Evolutionary conservation across 2,797 vertebrate genomes (phyloP), one percentile per base, ranked within the genome.

Genomic region (Gobio occitaniae): DNA sequence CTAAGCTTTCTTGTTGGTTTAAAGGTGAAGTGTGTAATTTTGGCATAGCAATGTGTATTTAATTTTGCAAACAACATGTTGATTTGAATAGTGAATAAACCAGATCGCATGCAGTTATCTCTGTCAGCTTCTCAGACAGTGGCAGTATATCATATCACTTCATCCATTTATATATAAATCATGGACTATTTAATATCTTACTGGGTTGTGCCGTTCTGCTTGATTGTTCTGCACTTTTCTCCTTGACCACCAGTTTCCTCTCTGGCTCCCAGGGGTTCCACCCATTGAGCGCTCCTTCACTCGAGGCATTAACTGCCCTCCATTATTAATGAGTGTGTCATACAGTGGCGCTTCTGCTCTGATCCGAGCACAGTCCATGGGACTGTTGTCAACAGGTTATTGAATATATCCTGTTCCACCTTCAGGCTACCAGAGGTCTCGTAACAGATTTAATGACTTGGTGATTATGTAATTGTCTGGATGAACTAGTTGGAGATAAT

Each of bases 251-350:
- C 56, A 48, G 50, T 85, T 52, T 70, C 32, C 75, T 82, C 72
- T n/a, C 80, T 36, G 25, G 79, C 90, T 89, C 84, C 79, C 56
- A 82, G 87, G 90, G 89, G 82, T 36, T 82, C 74, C 86, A 88
- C 90, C 69, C 79, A 86, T 52, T 90, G 90, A 88, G 61, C 56
- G 61, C 86, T 91, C 83, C 87, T 85, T 88, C 84, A 90, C 89
- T 84, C 72, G 80, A 89, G 87, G 88, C 89, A 90, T 93, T 92
- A 92, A 91, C 87, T 75, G 71, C 16, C 66, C 77, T 94, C 82
- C 80, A 92, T 94, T 94, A 93, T 95, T 93, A 92, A 94, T 93
- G 91, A 91, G 89, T 29, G 47, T 82, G 68, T 85, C 88, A 85
- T 92, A 88, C 88, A 87, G 86, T 69, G 36, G 82, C 91, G 82